Evolutionary conservation across 2,797 vertebrate species (phyloP).

Genomic region (Muscicapa striata): DNA sequence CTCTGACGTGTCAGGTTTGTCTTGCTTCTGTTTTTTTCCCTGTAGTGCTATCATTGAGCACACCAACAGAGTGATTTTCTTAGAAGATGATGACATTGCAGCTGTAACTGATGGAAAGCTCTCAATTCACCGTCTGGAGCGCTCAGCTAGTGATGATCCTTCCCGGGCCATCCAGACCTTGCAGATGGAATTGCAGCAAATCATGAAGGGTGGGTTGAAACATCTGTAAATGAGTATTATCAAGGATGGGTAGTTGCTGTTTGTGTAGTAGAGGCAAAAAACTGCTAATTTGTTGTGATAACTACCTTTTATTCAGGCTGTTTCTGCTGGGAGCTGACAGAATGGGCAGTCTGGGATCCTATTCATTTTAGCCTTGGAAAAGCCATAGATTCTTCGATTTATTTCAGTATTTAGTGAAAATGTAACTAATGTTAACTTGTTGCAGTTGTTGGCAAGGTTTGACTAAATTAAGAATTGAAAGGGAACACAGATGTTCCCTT

Average conservation of each 20-base stretch:
- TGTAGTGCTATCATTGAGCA: conserved; percentile 94
- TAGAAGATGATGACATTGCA: conserved; percentile 93
- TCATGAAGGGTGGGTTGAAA: conserved; percentile 90
- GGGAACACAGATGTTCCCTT: neutral
- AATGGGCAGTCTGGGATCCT: neutral
- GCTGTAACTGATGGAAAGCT: conserved; percentile 87
- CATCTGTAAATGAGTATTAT: neutral
- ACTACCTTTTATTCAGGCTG: neutral
- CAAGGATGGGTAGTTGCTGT: neutral
- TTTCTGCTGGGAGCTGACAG: neutral
- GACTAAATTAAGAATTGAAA: neutral
- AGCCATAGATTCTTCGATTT: neutral
- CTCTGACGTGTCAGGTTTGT: neutral
- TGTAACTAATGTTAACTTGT: neutral
- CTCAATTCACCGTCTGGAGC: conserved; percentile 89
- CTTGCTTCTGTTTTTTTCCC: neutral
- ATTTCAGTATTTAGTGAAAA: neutral
- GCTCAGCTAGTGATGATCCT: conserved; percentile 86
- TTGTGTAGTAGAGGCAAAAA: neutral
- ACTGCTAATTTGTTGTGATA: neutral
- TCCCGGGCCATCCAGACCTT: conserved; percentile 92
- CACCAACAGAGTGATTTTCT: conserved; percentile 94
- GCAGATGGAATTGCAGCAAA: conserved; percentile 96
- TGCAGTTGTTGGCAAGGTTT: neutral
- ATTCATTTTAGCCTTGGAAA: neutral